Evolutionary conservation across 2,797 vertebrate species (phyloP), one percentile per base, ranked within the genome.

Genomic region (Myoxocephalus aenaeus): DNA sequence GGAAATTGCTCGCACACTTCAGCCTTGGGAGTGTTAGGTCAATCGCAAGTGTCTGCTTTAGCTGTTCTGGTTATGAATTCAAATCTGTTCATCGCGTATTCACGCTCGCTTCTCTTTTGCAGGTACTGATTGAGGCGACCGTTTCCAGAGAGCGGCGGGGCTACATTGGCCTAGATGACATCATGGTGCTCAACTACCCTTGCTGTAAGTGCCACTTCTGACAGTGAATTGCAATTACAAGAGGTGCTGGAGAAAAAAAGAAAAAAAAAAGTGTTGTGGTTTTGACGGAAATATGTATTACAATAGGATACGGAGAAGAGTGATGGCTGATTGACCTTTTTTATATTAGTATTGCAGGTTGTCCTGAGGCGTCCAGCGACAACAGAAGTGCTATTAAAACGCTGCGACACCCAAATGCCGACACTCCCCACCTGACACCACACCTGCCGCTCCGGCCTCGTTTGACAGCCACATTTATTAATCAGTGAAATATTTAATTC

Each of bases 141-240:
- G 93, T 99, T 85, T 98, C 97, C 87, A 92, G 92, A 1, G 97
- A 98, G 76, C 95, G 85, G 14, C 95, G 92, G 80, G 98, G 98
- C 63, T 99, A 98, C 90, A 96, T 99, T n/a, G 98, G 96, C 65
- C 87, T 99, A 73, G 98, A 99, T 89, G 97, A 99, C 93, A 97
- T 99, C 87, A 92, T 99, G 92, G 95, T 99, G 74, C 93, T 98
- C 87, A 99, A 97, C 92, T 99, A 99, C 77, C 98, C 98, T 0
- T 99, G 98, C 87, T 97, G 98, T 99, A 96, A 98, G 98, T 98
- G 82, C 69, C 83, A 83, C 81, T 88, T 82, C 70, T 85, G 65
- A 84, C 78, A 77, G 84, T 77, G 58, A 75, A 81, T 78, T 76
- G 69, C 72, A 75, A 81, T 87, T 84, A 84, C 68, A 77, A 44